Base-by-base conservation (phyloP, 1,140 invertebrate species). In the Drosophila tsacasi region DNA sequence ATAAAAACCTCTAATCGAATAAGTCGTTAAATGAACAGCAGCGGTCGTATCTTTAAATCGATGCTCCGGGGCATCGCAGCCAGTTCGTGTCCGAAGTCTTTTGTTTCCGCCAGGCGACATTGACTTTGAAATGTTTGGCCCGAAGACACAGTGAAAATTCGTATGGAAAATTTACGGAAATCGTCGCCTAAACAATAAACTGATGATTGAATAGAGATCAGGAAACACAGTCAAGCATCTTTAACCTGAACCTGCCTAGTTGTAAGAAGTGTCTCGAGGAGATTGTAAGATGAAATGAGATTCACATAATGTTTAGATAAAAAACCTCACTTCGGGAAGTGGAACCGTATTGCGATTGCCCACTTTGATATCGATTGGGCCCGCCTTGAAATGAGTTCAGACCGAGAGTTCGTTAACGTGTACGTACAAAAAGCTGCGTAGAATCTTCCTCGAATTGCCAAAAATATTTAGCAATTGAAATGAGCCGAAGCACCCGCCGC, bases 71-170 rank as follows among this genome's bases (percentile, higher is more conserved):
- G 59, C 52, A 77, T 52, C 30, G 67, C 13, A 42, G 46, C 49
- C 63, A 81, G 86, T 90, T 91, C 73, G 82, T 86, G 69, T 58
- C 82, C 84, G 89, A 58, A 90, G 85, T 90, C 85, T 86, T 90
- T 90, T 85, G 86, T 90, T 90, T 85, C 61, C 82, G 55, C 71
- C 71, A 74, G 32, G 19, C 44, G 81, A 72, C 73, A 66, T 74
- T 83, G 77, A 87, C 72, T 80, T 83, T 76, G 69, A 83, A 87
- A 65, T 50, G 21, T 10, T 60, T 83, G 46, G 73, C 60, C 74
- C 46, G 37, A 58, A 68, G 46, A 44, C 40, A 63, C 42, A 47
- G 40, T 77, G 64, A 79, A 79, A 79, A 79, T 71, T 78, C 66
- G 27, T 44, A 78, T 78, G 49, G 74, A 78, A 78, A 69, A 57